These are phyloP conservation scores for Ophioninae sp. DNA, from an alignment of 2,888 invertebrate genomes.

Conservation along the genomic window DNA sequence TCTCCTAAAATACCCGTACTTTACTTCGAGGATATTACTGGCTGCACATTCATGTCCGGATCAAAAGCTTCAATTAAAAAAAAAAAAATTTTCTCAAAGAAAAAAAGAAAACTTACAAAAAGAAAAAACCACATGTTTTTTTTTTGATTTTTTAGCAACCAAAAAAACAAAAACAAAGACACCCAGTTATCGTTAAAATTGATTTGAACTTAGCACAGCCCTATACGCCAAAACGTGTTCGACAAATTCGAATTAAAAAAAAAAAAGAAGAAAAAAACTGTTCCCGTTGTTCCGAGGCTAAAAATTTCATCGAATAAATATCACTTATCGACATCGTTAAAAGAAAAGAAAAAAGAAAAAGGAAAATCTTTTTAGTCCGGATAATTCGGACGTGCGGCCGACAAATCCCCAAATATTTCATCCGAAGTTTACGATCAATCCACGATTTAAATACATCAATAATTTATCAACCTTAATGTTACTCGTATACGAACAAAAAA, in stretches of 20 bases:
- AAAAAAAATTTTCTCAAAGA: too few relatives aligned
- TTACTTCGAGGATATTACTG: slow-evolving; percentile 23
- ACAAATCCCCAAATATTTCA: slow-evolving; percentile 20
- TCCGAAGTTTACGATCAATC: slow-evolving; percentile 36
- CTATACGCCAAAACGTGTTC: neutral
- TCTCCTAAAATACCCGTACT: slow-evolving; percentile 60
- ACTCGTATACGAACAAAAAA: slow-evolving; percentile 53
- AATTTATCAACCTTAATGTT: slow-evolving; percentile 57
- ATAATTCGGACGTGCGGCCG: neutral
- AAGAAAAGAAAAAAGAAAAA: neutral
- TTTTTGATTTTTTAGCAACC: too few relatives aligned
- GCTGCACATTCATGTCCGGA: neutral
- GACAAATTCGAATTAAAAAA: neutral
- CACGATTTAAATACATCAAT: slow-evolving; percentile 43
- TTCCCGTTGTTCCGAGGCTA: neutral
- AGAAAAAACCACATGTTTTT: too few relatives aligned
- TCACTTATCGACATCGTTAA: neutral
- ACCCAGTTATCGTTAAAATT: neutral
- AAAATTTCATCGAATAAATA: neutral
- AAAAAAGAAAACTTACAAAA: too few relatives aligned
- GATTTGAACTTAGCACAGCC: neutral
- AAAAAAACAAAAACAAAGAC: neutral
- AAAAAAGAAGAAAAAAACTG: neutral
- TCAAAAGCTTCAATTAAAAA: neutral
- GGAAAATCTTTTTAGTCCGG: neutral